These are phyloP conservation scores for Zosterops lateralis DNA, from an alignment of 2,113 vertebrate genomes.

Conservation along the genomic window DNA sequence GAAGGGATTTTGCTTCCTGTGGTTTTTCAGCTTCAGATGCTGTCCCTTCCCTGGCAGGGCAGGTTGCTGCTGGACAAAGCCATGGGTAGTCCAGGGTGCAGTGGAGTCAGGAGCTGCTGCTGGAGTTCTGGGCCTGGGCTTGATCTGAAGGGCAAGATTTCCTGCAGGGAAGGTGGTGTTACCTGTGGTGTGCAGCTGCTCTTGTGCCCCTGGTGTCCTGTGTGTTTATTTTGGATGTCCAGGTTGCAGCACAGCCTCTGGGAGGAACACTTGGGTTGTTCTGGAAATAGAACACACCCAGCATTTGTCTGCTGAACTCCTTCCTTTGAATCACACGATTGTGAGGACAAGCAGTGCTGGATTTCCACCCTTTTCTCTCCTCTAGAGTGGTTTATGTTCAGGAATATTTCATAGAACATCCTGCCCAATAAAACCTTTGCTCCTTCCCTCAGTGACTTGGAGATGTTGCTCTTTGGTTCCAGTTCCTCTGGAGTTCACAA, in stretches of 20 bases:
- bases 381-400: neutral
- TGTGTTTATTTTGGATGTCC: neutral
- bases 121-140: neutral
- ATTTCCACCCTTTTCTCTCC: neutral
- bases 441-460: neutral
- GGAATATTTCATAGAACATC: neutral
- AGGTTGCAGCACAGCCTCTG: neutral
- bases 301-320: neutral
- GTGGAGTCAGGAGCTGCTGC: neutral
- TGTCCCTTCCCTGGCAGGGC: neutral
- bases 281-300: neutral
- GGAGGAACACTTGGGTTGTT: neutral
- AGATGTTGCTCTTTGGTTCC: neutral
- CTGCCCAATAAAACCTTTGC: neutral
- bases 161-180: neutral
- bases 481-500: neutral
- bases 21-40: neutral
- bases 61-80: neutral
- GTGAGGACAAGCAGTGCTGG: neutral
- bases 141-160: neutral
- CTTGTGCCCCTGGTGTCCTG: neutral
- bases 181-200: neutral
- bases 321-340: neutral
- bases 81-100: accelerated
- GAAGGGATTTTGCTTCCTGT: neutral